Percentiles rank a stretch among this genome's conserved stretches.
Conservation (phyloP, 2,113 vertebrate species). For the Cygnus buccinator region DNA sequence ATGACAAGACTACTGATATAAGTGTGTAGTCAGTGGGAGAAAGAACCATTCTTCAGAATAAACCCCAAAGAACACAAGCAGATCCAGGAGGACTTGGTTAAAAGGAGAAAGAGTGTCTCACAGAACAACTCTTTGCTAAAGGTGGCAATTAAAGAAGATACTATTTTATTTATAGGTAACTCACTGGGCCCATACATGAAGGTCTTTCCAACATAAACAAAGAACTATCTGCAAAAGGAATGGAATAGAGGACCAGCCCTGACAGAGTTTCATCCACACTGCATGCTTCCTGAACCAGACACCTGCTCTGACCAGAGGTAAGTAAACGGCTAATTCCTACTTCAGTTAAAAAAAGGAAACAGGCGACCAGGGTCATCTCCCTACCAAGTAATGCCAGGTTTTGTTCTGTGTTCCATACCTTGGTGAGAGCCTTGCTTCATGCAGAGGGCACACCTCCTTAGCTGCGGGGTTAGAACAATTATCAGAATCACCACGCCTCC, state of each 20-base stretch:
- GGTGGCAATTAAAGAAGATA: neutral
- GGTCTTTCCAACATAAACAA: neutral
- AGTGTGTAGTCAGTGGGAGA: neutral
- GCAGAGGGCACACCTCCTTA: conserved; percentile 65
- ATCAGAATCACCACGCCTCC: conserved; percentile 62
- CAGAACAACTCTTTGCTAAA: neutral
- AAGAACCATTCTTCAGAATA: neutral
- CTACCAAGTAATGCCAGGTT: neutral
- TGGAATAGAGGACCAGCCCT: neutral
- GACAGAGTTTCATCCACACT: neutral
- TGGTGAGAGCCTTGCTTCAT: neutral
- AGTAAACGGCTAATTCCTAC: neutral
- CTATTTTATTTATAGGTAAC: neutral
- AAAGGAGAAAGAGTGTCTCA: neutral
- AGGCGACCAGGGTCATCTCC: neutral
- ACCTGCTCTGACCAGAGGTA: neutral
- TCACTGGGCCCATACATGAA: neutral
- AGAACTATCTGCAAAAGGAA: neutral
- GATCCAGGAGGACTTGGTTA: neutral
- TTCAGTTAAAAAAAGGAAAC: neutral
- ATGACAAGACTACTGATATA: neutral
- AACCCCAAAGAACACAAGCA: neutral
- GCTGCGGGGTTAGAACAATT: conserved; percentile 57
- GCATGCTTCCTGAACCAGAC: neutral
- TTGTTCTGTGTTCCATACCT: conserved; percentile 8